Percentiles rank a stretch among this genome's conserved stretches.
These are phyloP conservation scores for Chiropotes sagulatus DNA, from an alignment of 2,797 vertebrate species.

Conservation along the genomic window DNA sequence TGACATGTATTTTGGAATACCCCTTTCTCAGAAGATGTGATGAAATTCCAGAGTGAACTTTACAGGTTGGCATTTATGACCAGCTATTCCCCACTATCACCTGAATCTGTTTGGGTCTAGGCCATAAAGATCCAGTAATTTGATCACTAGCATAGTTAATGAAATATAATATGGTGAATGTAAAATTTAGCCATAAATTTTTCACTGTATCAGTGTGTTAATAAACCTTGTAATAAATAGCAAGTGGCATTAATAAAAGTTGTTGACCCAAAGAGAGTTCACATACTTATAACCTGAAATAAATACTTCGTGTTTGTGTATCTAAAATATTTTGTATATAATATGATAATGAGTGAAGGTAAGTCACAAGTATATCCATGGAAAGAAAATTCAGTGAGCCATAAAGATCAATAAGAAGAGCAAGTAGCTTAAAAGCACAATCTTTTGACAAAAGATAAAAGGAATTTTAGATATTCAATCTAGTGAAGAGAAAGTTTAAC, in stretches of 20 bases:
- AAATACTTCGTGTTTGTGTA: background rate
- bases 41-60: conserved; percentile 30
- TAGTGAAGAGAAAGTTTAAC: background rate
- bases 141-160: background rate
- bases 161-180: background rate
- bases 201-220: background rate
- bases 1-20: background rate
- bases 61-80: conserved; percentile 9
- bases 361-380: background rate
- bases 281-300: background rate
- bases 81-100: conserved; percentile 32
- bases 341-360: background rate
- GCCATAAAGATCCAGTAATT: conserved; percentile 51
- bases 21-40: background rate
- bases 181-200: conserved; percentile 1
- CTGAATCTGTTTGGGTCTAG: background rate
- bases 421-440: conserved; percentile 15
- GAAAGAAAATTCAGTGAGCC: background rate
- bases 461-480: background rate
- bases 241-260: background rate
- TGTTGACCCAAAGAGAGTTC: background rate
- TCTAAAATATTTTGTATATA: conserved; percentile 1
- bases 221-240: background rate
- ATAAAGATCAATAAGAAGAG: background rate
- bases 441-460: background rate